Conservation (phyloP, 2,797 vertebrate species). For the Rhynchonycteris naso region DNA sequence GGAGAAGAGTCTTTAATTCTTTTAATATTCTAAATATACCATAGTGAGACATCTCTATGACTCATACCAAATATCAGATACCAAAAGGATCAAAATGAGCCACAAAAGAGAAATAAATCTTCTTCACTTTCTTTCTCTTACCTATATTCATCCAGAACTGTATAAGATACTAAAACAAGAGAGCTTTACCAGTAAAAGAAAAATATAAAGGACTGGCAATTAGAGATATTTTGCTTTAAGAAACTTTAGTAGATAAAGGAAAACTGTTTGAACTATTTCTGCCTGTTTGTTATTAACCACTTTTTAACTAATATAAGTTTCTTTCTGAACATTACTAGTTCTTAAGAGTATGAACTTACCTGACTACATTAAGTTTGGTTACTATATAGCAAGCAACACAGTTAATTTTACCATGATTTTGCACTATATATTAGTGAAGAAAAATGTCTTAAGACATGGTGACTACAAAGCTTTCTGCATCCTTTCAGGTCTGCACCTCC, state of each 20-base stretch:
- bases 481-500: not conserved
- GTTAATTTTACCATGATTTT: not conserved
- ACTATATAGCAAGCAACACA: not conserved
- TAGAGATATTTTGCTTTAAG: not conserved
- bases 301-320: slow-evolving; percentile 20
- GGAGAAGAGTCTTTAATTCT: not conserved
- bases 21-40: not conserved
- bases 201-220: not conserved
- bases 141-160: not conserved
- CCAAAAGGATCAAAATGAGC: not conserved
- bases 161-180: not conserved
- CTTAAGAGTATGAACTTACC: not conserved
- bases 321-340: not conserved
- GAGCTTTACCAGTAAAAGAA: not conserved
- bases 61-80: not conserved
- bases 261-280: not conserved
- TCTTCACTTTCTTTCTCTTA: not conserved
- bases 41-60: not conserved
- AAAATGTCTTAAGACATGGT: not conserved
- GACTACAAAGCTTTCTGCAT: not conserved
- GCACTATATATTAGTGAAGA: not conserved
- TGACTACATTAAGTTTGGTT: not conserved
- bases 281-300: not conserved
- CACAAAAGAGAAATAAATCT: not conserved
- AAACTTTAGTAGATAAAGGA: not conserved